phyloP scores from a whole-genome alignment of 2,113 vertebrate species.

The Philantomba maxwellii region DNA sequence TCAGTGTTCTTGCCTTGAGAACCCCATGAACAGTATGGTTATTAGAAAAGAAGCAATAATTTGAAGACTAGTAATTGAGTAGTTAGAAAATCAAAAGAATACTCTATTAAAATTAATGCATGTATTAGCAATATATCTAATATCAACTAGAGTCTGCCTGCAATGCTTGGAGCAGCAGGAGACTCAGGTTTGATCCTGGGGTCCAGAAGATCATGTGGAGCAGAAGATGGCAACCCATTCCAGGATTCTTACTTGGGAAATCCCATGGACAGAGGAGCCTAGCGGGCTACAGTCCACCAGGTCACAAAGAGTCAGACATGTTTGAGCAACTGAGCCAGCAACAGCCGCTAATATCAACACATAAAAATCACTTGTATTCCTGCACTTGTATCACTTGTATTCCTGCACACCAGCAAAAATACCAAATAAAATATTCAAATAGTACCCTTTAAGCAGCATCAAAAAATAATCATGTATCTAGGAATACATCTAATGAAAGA shows the following conservation, averaged over 20 bases:
- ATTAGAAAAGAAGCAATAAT: neutral
- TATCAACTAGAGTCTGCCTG: neutral
- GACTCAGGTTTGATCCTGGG: neutral
- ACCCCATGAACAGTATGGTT: neutral
- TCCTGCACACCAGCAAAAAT: neutral
- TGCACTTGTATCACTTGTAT: neutral
- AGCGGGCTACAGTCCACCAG: accelerated
- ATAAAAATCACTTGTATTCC: neutral
- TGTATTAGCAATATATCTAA: neutral
- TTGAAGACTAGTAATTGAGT: neutral
- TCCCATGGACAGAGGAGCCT: too few species aligned
- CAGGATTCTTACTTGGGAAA: neutral
- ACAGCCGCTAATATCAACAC: neutral
- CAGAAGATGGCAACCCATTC: neutral
- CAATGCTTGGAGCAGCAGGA: neutral
- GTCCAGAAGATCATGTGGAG: neutral
- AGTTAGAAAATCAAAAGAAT: neutral
- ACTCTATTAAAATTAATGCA: neutral
- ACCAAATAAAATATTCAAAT: neutral
- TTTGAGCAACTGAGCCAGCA: neutral
- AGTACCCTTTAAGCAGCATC: neutral
- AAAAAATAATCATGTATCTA: neutral
- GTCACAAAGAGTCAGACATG: neutral
- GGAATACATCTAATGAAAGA: neutral
- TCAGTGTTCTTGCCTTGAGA: neutral